These are phyloP conservation scores for Urechis unicinctus DNA, from an alignment of 2,888 invertebrate species.

Conservation along the genomic window DNA sequence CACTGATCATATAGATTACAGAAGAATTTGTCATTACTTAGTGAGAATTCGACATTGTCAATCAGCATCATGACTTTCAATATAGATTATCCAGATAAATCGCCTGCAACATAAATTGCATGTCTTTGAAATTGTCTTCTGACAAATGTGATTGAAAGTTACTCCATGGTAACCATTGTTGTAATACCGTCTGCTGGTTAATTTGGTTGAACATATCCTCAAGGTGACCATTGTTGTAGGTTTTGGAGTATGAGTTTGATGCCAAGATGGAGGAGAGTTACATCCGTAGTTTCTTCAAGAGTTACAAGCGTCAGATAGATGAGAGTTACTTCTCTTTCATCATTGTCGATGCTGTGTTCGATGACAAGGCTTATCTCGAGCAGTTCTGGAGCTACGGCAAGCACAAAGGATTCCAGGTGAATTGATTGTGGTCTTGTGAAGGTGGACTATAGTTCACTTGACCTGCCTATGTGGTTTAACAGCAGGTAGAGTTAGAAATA, in stretches of 20 bases:
- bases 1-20: too few relatives aligned
- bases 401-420: conserved; percentile 71
- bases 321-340: conserved; percentile 89
- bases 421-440: conserved; percentile 4
- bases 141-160: too few relatives aligned
- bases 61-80: too few relatives aligned
- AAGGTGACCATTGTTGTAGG: conserved; percentile 56
- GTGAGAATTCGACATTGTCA: too few relatives aligned
- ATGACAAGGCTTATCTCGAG: conserved; percentile 67
- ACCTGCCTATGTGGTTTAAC: not conserved
- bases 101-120: too few relatives aligned
- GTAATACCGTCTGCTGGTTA: too few relatives aligned
- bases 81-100: too few relatives aligned
- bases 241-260: conserved; percentile 85
- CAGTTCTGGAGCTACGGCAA: conserved; percentile 84
- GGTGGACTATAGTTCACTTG: not conserved
- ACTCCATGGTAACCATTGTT: too few relatives aligned
- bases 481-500: not conserved
- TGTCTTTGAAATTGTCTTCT: too few relatives aligned
- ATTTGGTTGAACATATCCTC: too few relatives aligned
- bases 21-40: too few relatives aligned
- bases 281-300: conserved; percentile 72
- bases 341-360: conserved; percentile 85
- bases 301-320: conserved; percentile 82
- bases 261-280: conserved; percentile 75